Evolutionary conservation across 2,888 invertebrate species (phyloP).

Genomic region (Melanostoma scalare): DNA sequence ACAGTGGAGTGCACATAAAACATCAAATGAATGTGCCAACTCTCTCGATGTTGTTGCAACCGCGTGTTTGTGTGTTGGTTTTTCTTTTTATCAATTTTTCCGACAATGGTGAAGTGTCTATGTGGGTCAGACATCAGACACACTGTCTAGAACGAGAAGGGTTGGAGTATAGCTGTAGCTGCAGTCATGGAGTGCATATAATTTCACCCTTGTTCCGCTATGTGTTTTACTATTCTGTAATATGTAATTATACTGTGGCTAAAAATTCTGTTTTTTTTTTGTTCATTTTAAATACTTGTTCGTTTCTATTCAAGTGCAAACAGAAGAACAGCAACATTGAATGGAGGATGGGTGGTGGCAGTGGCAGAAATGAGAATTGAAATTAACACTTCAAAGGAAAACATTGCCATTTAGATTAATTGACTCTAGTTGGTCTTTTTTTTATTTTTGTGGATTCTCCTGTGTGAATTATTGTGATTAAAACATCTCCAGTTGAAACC

Average conservation of each 20-base stretch:
- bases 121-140: conserved; percentile 71
- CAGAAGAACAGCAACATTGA: background rate
- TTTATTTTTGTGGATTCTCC: conserved; percentile 24
- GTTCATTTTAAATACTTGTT: conserved; percentile 14
- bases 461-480: conserved; percentile 45
- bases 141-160: conserved; percentile 55
- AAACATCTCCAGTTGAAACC: conserved; percentile 14
- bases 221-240: too few species aligned
- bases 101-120: conserved; percentile 46
- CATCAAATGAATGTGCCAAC: conserved; percentile 55
- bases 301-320: conserved; percentile 1
- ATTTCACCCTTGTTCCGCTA: conserved; percentile 37
- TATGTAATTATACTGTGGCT: too few species aligned
- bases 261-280: conserved; percentile 13
- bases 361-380: conserved; percentile 53
- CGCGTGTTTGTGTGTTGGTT: conserved; percentile 2
- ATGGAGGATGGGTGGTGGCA: background rate
- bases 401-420: conserved; percentile 48
- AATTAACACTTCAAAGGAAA: conserved; percentile 58
- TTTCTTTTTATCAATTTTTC: conserved; percentile 16
- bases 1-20: conserved; percentile 70
- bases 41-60: background rate
- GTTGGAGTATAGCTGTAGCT: conserved; percentile 3
- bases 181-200: conserved; percentile 40
- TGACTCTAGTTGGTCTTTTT: conserved; percentile 32